Evolutionary conservation across 2,113 vertebrate species (phyloP).

Genomic region (Nesogale talazaci): DNA sequence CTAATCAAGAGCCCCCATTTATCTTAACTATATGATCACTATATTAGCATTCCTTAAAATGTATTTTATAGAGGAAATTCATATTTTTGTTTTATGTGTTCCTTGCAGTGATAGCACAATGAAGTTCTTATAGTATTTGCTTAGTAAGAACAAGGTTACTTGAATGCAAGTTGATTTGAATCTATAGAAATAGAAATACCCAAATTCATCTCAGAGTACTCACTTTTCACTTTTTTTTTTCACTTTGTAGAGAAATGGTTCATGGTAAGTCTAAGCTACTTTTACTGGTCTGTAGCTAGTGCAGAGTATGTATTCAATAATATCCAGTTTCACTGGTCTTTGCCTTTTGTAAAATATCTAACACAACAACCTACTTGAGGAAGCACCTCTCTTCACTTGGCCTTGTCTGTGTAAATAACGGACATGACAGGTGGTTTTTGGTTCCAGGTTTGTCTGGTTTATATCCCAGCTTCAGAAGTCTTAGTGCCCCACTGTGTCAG

Average conservation of each 20-base stretch:
- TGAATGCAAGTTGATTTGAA: background rate
- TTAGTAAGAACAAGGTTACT: background rate
- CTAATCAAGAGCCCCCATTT: background rate
- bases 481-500: constrained; percentile 58
- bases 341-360: background rate
- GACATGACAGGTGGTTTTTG: background rate
- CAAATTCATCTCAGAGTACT: background rate
- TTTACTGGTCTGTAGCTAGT: background rate
- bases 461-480: background rate
- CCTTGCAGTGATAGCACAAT: background rate
- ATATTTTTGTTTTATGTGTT: background rate
- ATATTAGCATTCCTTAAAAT: constrained; percentile 10
- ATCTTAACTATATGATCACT: background rate
- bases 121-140: background rate
- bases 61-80: background rate
- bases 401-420: background rate
- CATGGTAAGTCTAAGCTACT: background rate
- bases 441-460: background rate
- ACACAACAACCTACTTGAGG: background rate
- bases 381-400: background rate
- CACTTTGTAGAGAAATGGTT: background rate
- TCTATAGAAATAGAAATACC: background rate
- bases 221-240: background rate
- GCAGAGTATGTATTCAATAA: background rate
- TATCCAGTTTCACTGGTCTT: background rate